These are phyloP conservation scores for Ceratina australensis DNA, from an alignment of 1,140 invertebrate genomes.

Conservation along the genomic window DNA sequence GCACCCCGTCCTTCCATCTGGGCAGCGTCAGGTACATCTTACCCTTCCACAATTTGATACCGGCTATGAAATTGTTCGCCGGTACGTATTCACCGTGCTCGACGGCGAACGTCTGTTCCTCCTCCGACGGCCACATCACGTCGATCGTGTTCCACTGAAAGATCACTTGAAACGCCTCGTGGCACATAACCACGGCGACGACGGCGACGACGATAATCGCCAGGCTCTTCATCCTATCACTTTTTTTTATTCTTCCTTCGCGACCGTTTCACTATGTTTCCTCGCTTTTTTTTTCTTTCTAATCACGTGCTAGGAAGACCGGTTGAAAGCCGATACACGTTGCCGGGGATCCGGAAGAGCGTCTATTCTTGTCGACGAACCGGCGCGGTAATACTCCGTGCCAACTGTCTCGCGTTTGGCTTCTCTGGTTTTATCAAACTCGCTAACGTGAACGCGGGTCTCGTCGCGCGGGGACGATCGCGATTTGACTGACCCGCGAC, in stretches of 20 bases:
- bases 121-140: constrained; percentile 72
- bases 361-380: constrained; percentile 42
- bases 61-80: constrained; percentile 82
- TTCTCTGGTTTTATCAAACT: background rate
- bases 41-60: constrained; percentile 83
- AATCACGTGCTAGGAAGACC: constrained; percentile 4
- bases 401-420: background rate
- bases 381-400: constrained; percentile 12
- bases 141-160: constrained; percentile 77
- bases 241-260: background rate
- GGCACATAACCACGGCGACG: constrained; percentile 66
- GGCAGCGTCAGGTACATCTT: constrained; percentile 84
- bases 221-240: constrained; percentile 39
- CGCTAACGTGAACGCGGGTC: background rate
- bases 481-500: constrained; percentile 70
- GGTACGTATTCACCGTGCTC: constrained; percentile 80
- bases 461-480: constrained; percentile 56
- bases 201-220: constrained; percentile 39
- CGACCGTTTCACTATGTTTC: background rate
- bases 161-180: constrained; percentile 74
- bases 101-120: constrained; percentile 75
- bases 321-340: constrained; percentile 40
- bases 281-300: background rate
- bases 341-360: constrained; percentile 24
- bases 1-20: constrained; percentile 83